Base-by-base conservation (phyloP, 2,113 vertebrate species). In the Nyctereutes procyonoides region DNA sequence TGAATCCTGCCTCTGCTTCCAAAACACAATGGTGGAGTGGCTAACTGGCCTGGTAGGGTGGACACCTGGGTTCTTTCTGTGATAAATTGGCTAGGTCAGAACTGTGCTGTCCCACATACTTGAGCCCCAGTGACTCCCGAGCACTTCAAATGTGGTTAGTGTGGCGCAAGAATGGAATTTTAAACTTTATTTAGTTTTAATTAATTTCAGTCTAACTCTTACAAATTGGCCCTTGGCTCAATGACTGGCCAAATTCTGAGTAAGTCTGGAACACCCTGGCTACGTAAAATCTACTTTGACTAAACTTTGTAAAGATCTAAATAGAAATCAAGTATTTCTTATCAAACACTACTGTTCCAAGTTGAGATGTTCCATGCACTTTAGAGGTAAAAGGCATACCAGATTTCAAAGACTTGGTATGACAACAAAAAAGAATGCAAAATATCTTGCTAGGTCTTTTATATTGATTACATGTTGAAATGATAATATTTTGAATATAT, bases 401-500 rank as follows among this genome's bases (percentile, higher is more conserved):
- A 82, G 53, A 73, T 90, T 96, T 90, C 0, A 0, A 88, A 79
- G 43, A 93, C 26, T 67, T 51, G n/a, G 13, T 58, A 60, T 32
- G 62, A 88, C 6, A 88, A 38, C 9, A 38, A 67, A 90, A 73
- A 92, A 71, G 30, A 82, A 90, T 28, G 17, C 53, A 82, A 92
- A 93, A 82, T 38, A 95, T 16, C 81, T 95, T 43, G 28, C 62
- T 62, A 35, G 62, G 35, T 79, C 48, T 96, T 93, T 82, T n/a
- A 91, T 32, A 38, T 43, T 53, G 35, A 65, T 60, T 82, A 82
- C 76, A 87, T 58, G 58, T 69, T 96, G 60, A 92, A 92, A 87
- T 71, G 13, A 80, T 53, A 80, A 65, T 86, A 95, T 95, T 94
- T 94, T 95, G 53, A 58, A 83, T 89, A 87, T 79, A 79, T 67